These are phyloP conservation scores for Aphidius colemani DNA, from an alignment of 2,888 invertebrate genomes.

Conservation along the genomic window DNA sequence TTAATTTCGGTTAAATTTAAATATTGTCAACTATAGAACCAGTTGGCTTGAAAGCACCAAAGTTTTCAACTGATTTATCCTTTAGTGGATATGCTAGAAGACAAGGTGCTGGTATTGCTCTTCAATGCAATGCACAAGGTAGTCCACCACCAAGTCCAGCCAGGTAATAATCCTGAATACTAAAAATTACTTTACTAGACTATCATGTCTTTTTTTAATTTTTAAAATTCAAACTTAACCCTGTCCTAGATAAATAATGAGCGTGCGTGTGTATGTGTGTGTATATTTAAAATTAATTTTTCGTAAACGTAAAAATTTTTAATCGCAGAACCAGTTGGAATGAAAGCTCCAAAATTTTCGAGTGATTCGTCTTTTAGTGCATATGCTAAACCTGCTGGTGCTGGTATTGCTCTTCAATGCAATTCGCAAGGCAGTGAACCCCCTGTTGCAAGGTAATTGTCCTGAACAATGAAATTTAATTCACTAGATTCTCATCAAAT, in stretches of 20 bases:
- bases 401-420: conserved; percentile 53
- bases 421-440: conserved; percentile 74
- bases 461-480: no score
- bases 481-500: no score
- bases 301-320: conserved; percentile 1
- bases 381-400: conserved; percentile 36
- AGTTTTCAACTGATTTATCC: conserved; percentile 68
- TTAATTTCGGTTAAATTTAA: no score
- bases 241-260: neutral
- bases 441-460: conserved; percentile 69
- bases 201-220: neutral
- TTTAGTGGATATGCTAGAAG: conserved; percentile 65
- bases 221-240: no score
- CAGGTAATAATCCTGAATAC: conserved; percentile 62
- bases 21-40: conserved; percentile 63
- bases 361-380: conserved; percentile 42
- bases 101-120: conserved; percentile 52
- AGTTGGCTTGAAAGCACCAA: conserved; percentile 71
- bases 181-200: neutral
- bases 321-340: conserved; percentile 66
- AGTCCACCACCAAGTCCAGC: conserved; percentile 70
- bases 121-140: conserved; percentile 67
- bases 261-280: neutral
- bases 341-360: conserved; percentile 62
- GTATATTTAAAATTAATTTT: conserved; percentile 7